Base-by-base conservation (phyloP, 1,140 invertebrate genomes). In the Drosophila lacteicornis region DNA sequence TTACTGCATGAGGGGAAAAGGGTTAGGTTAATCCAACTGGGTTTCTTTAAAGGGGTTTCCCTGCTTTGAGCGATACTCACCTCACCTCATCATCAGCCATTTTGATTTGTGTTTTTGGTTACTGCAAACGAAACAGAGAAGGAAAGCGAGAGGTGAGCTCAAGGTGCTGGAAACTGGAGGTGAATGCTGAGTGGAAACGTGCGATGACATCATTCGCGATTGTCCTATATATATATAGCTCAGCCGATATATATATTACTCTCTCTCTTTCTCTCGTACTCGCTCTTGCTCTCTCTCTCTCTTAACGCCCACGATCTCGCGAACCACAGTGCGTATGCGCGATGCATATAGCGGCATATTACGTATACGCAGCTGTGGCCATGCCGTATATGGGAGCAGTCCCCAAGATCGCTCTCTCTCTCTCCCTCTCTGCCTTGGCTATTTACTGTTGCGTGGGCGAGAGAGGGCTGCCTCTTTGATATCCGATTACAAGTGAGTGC, bases 31-130 rank as follows among this genome's bases (percentile, higher is more conserved):
- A 50, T 76, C 49, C 49, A 7, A 17, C 25, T 42, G 56, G 4
- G 2, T 8, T 43, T 38, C 3, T 4, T 0, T 19, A 4, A 17
- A 2, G 7, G 3, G 15, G n/a, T n/a, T 15, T 36, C 5, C 19
- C 36, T 40, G 4, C 9, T 8, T 13, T 22, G 36, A 12, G 25
- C 57, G 90, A 93, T 94, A 95, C 96, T 94, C 94, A 97, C 96
- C 96, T 96, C 95, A 97, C 96, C 95, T 97, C 96, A 95, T 97
- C 96, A 95, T 97, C 96, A 94, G 96, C 96, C 96, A 97, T 97
- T 94, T 92, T 96, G 80, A 92, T 94, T 92, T 92, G 88, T 92
- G 88, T 91, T 92, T 91, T 91, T 70, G 79, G 77, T 91, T 82
- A 91, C 91, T 92, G 53, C 53, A 56, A 56, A 36, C 40, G 84